phyloP scores from a whole-genome alignment of 2,888 invertebrate genomes.

The Coelopa pilipes region DNA sequence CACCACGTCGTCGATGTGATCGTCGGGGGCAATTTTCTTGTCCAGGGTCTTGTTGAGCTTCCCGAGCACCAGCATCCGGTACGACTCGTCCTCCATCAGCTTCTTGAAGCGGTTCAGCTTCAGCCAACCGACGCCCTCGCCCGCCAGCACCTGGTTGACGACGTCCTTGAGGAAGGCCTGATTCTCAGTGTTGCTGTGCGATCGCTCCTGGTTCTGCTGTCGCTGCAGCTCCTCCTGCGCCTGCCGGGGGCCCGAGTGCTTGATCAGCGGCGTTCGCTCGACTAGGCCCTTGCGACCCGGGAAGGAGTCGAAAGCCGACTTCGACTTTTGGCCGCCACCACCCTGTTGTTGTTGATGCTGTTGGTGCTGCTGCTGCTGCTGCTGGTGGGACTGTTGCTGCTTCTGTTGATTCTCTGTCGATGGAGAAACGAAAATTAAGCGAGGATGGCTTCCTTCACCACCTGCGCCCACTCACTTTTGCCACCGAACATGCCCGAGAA shows the following conservation, averaged over 20 bases:
- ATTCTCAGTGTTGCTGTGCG: slow-evolving; percentile 87
- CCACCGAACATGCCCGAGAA: slow-evolving; percentile 92
- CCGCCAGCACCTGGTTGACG: slow-evolving; percentile 66
- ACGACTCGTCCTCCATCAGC: slow-evolving; percentile 98
- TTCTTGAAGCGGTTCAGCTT: slow-evolving; percentile 92
- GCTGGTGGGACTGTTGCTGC: slow-evolving; percentile 48
- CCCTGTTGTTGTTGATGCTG: slow-evolving; percentile 51
- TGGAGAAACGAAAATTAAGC: neutral
- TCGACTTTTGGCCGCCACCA: slow-evolving; percentile 47
- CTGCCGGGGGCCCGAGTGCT: slow-evolving; percentile 78
- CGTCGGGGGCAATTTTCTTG: slow-evolving; percentile 92
- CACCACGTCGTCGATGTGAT: slow-evolving; percentile 98
- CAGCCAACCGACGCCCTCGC: slow-evolving; percentile 86
- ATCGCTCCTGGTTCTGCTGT: slow-evolving; percentile 76
- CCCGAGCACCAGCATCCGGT: slow-evolving; percentile 93
- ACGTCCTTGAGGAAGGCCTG: slow-evolving; percentile 94
- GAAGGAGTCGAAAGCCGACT: slow-evolving; percentile 76
- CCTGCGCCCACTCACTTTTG: slow-evolving; percentile 1
- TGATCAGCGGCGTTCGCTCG: slow-evolving; percentile 89
- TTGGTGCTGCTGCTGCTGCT: slow-evolving; percentile 47
- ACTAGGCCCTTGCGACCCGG: slow-evolving; percentile 86
- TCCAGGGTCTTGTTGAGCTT: slow-evolving; percentile 94
- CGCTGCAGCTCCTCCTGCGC: slow-evolving; percentile 76
- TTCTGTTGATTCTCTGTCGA: slow-evolving; percentile 57
- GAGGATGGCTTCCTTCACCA: neutral